phyloP scores from a whole-genome alignment of 2,797 vertebrate genomes.

The Mionectes olivaceus region DNA sequence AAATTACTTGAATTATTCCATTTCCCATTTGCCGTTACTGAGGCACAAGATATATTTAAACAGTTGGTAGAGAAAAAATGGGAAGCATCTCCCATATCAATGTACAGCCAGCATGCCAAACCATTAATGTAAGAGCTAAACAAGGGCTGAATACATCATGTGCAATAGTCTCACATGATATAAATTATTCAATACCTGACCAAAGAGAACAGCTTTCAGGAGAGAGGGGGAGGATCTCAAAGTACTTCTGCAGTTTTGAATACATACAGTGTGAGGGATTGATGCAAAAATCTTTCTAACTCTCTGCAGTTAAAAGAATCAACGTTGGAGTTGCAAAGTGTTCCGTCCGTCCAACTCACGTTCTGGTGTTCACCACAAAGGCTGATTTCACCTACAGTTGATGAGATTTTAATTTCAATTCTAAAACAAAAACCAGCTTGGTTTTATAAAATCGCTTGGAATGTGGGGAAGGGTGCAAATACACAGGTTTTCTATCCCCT shows the following conservation, averaged over 20 bases:
- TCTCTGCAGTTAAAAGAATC: not conserved
- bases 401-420: not conserved
- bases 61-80: constrained; percentile 70
- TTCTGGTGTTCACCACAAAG: not conserved
- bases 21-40: constrained; percentile 63
- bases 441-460: not conserved
- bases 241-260: constrained; percentile 45
- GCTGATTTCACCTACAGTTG: not conserved
- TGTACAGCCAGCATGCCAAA: constrained; percentile 65
- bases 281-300: constrained; percentile 11
- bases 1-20: constrained; percentile 60
- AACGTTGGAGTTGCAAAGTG: not conserved
- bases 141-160: constrained; percentile 67
- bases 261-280: not conserved
- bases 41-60: constrained; percentile 71
- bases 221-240: constrained; percentile 47
- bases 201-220: constrained; percentile 64
- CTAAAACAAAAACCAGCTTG: not conserved
- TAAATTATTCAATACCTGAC: constrained; percentile 65
- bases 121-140: constrained; percentile 70
- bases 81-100: constrained; percentile 68
- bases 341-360: not conserved
- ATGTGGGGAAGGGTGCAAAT: not conserved
- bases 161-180: constrained; percentile 67
- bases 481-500: not conserved